Evolutionary conservation across 2,888 invertebrate species (phyloP), one percentile per base, ranked within the genome.

Genomic region (Acleris cristana): DNA sequence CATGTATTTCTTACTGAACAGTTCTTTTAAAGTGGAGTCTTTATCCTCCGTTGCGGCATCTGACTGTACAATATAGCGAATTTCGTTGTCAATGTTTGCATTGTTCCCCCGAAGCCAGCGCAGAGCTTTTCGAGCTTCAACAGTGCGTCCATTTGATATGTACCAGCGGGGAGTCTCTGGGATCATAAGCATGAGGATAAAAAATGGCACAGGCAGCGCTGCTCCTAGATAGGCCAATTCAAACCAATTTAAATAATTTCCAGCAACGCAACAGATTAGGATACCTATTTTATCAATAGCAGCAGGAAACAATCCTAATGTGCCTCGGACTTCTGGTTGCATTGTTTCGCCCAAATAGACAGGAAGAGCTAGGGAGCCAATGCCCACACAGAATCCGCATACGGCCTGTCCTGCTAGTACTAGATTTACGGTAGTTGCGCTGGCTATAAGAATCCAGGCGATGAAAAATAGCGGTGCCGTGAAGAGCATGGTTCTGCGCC

Each of bases 161-260:
- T 96, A 96, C 97, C 98, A 98, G 72, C 97, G 95, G 0, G 99
- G 99, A 0, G 98, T 98, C 90, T 99, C 99, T 2, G 98, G 99
- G 73, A 99, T 97, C 75, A 96, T 92, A 79, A 96, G 95, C 94
- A 97, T 96, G 67, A 96, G 87, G 18, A 97, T 79, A 23, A 97
- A 90, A 81, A 97, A 97, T 0, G 98, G 96, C 62, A 98, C 81
- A 0, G 98, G 96, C 49, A 98, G 84, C 1, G 94, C 84, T 2
- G 96, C 95, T 21, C 98, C 98, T 14, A 98, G 82, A 71, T 96
- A 94, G 1, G 98, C 98, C 69, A 99, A 89, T 72, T 94, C 89
- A 40, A 95, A 95, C 98, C 98, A 99, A 78, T 96, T 93, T 55
- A 97, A 87, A 74, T 95, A 96, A 81, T 95, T 95, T 30, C 99